Evolutionary conservation across 2,113 vertebrate species (phyloP), one percentile per base, ranked within the genome.

Genomic region (Macroglossus sobrinus): DNA sequence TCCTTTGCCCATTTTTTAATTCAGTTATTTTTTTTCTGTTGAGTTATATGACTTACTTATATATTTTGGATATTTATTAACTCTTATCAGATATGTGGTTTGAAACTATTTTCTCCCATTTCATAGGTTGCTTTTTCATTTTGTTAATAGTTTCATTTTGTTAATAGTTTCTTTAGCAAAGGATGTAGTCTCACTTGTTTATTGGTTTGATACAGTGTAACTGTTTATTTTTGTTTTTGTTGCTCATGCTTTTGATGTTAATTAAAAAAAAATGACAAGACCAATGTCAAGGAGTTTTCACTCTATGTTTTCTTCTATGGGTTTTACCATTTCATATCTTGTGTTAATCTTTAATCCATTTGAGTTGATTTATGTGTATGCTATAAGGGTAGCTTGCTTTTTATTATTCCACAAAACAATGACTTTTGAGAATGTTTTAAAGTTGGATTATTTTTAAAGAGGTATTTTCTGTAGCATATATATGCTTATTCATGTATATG

Each of bases 361-460:
- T 53, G 30, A 61, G 30, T 61, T 38, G 50, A 82, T 91, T 81
- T 71, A 61, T 59, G 22, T 71, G 11, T 72, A 61, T 61, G 40
- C 4, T 30, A 66, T 82, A 89, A 93, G 26, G 5, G 53, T 40
- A 33, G 59, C 6, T 24, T 21, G 24, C 2, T 59, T 76, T 94
- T 61, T 88, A 75, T 50, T 84, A 11, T 47, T 94, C 76, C 26
- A 61, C 1, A 26, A 76, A 82, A 45, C 6, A 30, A 38, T 89
- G 84, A 75, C 61, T 95, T 84, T 33, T 61, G 43, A 90, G 79
- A 24, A 69, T 68, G 57, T 72, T 63, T 93, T 33, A 76, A 95
- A 93, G 61, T 72, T 53, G 38, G 16, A 61, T 72, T 79, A 79
- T 69, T 43, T 15, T 59, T 4, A 79, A 88, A 89, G 79, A 78